Base-by-base conservation (phyloP, 2,797 vertebrate genomes). In the Spondyliosoma cantharus region DNA sequence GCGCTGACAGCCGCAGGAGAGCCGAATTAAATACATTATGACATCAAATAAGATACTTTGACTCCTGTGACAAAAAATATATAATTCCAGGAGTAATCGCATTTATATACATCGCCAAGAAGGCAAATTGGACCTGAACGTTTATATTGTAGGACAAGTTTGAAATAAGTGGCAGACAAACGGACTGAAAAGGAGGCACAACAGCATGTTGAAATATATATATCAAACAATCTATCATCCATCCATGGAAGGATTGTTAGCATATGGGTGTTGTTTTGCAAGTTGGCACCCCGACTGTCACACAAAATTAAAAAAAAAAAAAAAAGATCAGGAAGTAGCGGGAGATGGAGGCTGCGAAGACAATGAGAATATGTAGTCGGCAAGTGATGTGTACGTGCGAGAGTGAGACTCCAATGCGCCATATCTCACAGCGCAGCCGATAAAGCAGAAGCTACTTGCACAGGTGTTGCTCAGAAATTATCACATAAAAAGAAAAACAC, bases 401-500 rank as follows among this genome's bases (percentile, higher is more conserved):
- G 42, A 3, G 25, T 48, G 71, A n/a, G 58, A 49, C 19, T 17
- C 12, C 4, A 43, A 9, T 15, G 17, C 19, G 4, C 22, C 22
- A 12, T 32, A 81, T 87, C 78, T 75, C 63, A 56, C 79, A 57
- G 60, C 60, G 61, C n/a, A 71, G 52, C 32, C 8, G 50, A 80
- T 80, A 74, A 77, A 86, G 70, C 50, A 59, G 71, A 17, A 63
- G 76, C 71, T 45, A 74, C 71, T 52, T 59, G 70, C 70, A 69
- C 86, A 83, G 86, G 88, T 86, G 89, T 79, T 76, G 66, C 67
- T 84, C 84, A 25, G 75, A 82, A 90, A 90, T 86, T 32, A 90
- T 78, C 85, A 83, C 72, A 78, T 69, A 27, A 80, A 82, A 81
- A 79, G 66, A 70, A 78, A 77, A 78, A 80, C 77, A 84, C 74